These are phyloP conservation scores for Drosophila rellima DNA, from an alignment of 2,888 invertebrate species.

Conservation along the genomic window DNA sequence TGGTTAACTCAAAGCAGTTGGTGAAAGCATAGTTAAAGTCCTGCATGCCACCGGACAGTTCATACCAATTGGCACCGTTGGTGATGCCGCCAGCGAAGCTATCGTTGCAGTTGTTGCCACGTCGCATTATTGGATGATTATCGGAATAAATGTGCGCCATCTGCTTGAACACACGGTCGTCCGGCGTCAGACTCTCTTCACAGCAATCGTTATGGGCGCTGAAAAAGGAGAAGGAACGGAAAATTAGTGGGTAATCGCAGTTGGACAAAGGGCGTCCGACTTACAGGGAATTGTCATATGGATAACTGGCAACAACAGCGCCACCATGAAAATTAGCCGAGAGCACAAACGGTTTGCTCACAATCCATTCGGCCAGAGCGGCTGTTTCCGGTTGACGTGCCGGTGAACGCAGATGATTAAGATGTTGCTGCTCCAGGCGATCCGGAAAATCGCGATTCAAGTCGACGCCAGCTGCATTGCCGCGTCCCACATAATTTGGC, in stretches of 20 bases:
- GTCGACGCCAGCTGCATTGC: conserved; percentile 93
- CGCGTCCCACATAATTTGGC: conserved; percentile 89
- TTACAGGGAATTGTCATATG: conserved; percentile 95
- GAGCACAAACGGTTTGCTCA: conserved; percentile 94
- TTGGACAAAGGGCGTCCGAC: conserved; percentile 46
- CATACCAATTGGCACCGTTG: conserved; percentile 97
- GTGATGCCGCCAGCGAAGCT: conserved; percentile 93
- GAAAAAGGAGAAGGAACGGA: not conserved
- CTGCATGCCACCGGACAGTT: conserved; percentile 97
- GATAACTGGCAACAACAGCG: conserved; percentile 98
- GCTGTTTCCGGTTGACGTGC: conserved; percentile 94
- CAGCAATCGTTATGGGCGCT: conserved; percentile 89
- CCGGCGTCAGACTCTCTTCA: conserved; percentile 92
- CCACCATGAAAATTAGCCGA: conserved; percentile 99
- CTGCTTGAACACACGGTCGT: conserved; percentile 92
- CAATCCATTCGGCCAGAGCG: conserved; percentile 96
- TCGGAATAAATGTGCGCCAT: conserved; percentile 92
- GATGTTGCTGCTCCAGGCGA: conserved; percentile 89
- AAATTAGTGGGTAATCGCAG: not conserved
- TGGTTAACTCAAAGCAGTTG: conserved; percentile 98
- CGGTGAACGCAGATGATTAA: conserved; percentile 83
- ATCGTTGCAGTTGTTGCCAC: conserved; percentile 91
- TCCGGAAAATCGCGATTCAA: conserved; percentile 97
- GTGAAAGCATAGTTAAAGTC: conserved; percentile 98
- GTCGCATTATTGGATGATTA: conserved; percentile 91